Percentiles rank a stretch among this genome's conserved stretches.
phyloP scores from a whole-genome alignment of 2,797 vertebrate species.

The Emys orbicularis region DNA sequence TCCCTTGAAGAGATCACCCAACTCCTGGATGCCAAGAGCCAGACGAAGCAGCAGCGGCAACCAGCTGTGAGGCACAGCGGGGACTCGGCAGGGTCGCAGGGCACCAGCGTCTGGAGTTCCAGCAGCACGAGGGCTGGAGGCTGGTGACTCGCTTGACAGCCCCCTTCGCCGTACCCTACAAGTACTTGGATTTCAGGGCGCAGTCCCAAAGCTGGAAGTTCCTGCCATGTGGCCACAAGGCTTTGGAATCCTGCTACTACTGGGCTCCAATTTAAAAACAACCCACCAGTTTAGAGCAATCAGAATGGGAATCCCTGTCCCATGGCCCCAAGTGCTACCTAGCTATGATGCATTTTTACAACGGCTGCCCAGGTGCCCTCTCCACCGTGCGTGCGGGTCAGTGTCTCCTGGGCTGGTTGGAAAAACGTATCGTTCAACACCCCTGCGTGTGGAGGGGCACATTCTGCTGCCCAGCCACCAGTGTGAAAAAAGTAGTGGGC shows the following conservation, averaged over 20 bases:
- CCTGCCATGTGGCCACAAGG: background rate
- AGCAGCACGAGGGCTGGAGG: slow-evolving; percentile 46
- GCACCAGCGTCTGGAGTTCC: slow-evolving; percentile 71
- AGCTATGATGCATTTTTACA: background rate
- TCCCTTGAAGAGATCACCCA: slow-evolving; percentile 77
- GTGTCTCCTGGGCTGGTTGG: background rate
- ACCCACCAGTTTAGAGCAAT: background rate
- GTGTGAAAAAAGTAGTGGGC: background rate
- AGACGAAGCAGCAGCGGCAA: slow-evolving; percentile 28
- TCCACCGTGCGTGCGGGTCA: background rate
- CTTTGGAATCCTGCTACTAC: background rate
- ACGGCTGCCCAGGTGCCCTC: background rate
- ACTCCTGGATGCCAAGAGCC: slow-evolving; percentile 27
- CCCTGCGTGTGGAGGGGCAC: background rate
- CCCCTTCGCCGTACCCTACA: background rate
- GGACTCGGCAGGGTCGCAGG: slow-evolving; percentile 52
- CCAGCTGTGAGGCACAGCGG: slow-evolving; percentile 20
- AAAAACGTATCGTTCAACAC: background rate
- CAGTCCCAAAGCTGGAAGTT: background rate
- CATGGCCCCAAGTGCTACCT: background rate
- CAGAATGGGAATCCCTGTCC: background rate
- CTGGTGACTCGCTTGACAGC: slow-evolving; percentile 68
- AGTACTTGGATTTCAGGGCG: background rate
- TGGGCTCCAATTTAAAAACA: background rate
- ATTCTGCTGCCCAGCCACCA: background rate